phyloP scores from a whole-genome alignment of 2,797 vertebrate species.

The Botia kubotai region DNA sequence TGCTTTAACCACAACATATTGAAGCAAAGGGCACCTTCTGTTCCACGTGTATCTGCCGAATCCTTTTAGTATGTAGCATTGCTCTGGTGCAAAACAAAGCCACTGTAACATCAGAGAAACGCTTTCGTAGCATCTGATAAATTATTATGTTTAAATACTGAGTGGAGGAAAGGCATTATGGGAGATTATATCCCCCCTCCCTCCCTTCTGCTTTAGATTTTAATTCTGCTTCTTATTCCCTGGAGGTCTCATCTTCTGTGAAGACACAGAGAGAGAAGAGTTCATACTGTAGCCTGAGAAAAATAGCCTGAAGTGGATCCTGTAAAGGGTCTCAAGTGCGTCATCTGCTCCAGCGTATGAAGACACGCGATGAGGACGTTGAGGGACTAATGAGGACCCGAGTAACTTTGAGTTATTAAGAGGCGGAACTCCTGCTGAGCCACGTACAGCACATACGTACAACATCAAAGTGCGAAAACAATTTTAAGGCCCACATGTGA shows the following conservation, averaged over 20 bases:
- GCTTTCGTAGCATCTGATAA: constrained; percentile 60
- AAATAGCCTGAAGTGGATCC: constrained; percentile 53
- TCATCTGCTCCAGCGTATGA: constrained; percentile 35
- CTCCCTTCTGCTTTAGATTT: constrained; percentile 45
- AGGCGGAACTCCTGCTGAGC: constrained; percentile 24
- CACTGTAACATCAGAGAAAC: constrained; percentile 26
- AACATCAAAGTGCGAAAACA: constrained; percentile 31
- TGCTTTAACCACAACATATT: constrained; percentile 31
- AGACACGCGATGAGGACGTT: constrained; percentile 33
- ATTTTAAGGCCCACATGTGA: constrained; percentile 21
- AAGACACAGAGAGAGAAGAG: constrained; percentile 22
- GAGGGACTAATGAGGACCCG: constrained; percentile 37
- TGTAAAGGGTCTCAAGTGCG: constrained; percentile 43
- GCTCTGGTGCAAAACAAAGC: constrained; percentile 23
- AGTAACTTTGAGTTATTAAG: constrained; percentile 23
- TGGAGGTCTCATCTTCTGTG: constrained; percentile 54
- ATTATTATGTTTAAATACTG: constrained; percentile 66
- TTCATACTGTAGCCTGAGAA: constrained; percentile 46
- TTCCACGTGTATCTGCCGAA: constrained; percentile 17
- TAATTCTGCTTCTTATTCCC: constrained; percentile 65
- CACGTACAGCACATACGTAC: constrained; percentile 12
- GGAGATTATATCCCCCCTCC: constrained; percentile 59
- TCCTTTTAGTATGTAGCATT: constrained; percentile 22
- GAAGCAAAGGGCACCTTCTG: constrained; percentile 12
- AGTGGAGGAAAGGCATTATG: constrained; percentile 60